phyloP scores from a whole-genome alignment of 2,888 invertebrate species.

The Alloplasta piceator region DNA sequence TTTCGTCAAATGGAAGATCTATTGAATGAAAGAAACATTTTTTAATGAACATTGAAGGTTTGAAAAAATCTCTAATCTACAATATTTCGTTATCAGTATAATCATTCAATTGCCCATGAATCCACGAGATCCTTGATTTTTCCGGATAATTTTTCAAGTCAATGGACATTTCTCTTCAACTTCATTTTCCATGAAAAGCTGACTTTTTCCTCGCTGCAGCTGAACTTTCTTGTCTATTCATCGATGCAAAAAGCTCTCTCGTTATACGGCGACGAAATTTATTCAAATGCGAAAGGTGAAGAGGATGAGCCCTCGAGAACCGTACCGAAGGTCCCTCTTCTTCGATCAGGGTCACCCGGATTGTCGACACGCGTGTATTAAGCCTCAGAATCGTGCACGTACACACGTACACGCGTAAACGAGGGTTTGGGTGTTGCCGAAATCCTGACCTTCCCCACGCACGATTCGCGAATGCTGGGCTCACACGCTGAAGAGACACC shows the following conservation, averaged over 20 bases:
- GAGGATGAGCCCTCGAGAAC: constrained; percentile 18
- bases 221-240: constrained; percentile 54
- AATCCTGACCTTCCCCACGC: constrained; percentile 75
- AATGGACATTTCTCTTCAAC: constrained; percentile 1
- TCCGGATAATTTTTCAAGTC: neutral
- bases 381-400: constrained; percentile 52
- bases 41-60: too few relatives aligned
- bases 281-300: constrained; percentile 64
- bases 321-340: constrained; percentile 23
- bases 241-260: constrained; percentile 62
- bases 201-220: too few relatives aligned
- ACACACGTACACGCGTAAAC: constrained; percentile 42
- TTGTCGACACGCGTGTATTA: constrained; percentile 39
- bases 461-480: constrained; percentile 38
- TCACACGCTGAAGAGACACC: constrained; percentile 13
- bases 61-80: too few relatives aligned
- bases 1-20: too few relatives aligned
- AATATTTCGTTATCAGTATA: too few relatives aligned
- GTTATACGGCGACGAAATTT: constrained; percentile 57
- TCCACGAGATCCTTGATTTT: neutral
- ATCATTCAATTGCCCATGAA: too few relatives aligned
- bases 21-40: too few relatives aligned
- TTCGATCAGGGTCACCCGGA: constrained; percentile 52
- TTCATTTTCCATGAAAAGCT: neutral
- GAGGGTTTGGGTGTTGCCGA: constrained; percentile 63